Percentiles rank a stretch among this genome's conserved stretches.
phyloP scores from a whole-genome alignment of 2,888 invertebrate genomes.

The Hemistola chrysoprasaria region DNA sequence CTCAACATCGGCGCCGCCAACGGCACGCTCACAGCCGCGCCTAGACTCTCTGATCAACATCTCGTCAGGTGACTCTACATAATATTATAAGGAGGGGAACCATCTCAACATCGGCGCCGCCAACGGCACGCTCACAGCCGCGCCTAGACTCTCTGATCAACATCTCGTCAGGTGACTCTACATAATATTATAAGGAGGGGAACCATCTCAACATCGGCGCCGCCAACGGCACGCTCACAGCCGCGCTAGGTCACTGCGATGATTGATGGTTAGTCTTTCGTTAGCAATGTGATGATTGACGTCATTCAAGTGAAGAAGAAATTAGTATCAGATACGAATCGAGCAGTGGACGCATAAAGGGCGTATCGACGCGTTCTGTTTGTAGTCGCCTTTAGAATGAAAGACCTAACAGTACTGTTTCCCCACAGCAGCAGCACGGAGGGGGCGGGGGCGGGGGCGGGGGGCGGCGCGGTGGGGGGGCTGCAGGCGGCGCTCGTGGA shows the following conservation, averaged over 20 bases:
- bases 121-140: conserved; percentile 30
- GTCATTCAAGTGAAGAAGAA: no score
- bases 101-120: conserved; percentile 67
- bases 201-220: conserved; percentile 76
- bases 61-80: conserved; percentile 1
- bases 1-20: conserved; percentile 57
- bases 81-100: conserved; percentile 88
- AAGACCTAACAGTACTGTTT: no score
- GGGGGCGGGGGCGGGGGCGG: conserved; percentile 25
- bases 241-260: conserved; percentile 21
- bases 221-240: conserved; percentile 35
- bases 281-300: no score
- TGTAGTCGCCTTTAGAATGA: no score
- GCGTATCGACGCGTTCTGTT: no score
- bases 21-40: conserved; percentile 24
- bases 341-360: no score
- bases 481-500: conserved; percentile 61
- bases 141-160: conserved; percentile 21
- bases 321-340: no score
- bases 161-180: conserved; percentile 2
- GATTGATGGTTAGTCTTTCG: no score
- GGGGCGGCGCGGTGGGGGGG: conserved; percentile 30
- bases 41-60: conserved; percentile 21
- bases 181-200: conserved; percentile 86
- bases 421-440: no score